Percentiles rank a stretch among this genome's conserved stretches.
phyloP scores from a whole-genome alignment of 1,140 invertebrate species.

The Ceratina calcarata region DNA sequence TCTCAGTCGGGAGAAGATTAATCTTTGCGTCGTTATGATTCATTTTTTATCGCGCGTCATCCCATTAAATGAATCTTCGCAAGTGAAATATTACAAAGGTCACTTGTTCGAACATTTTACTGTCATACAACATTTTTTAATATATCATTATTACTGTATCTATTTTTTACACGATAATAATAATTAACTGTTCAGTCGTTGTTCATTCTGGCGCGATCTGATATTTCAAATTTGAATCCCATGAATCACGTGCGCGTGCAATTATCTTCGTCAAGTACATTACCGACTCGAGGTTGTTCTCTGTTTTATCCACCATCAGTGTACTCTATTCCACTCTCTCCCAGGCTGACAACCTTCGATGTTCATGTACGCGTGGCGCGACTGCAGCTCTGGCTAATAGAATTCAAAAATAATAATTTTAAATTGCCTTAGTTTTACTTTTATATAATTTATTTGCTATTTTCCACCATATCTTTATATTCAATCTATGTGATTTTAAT shows the following conservation, averaged over 20 bases:
- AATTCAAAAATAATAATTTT: no score
- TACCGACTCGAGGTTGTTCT: constrained; percentile 48
- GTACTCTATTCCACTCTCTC: neutral
- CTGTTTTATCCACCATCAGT: constrained; percentile 23
- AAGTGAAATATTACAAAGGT: neutral
- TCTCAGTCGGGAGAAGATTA: neutral
- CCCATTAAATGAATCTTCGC: neutral
- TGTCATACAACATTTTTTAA: neutral
- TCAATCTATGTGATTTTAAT: no score
- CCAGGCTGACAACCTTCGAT: neutral
- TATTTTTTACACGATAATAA: neutral
- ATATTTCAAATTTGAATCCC: neutral
- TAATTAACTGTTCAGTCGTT: neutral
- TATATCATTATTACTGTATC: neutral
- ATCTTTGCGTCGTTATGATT: neutral
- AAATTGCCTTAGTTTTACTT: no score
- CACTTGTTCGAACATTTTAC: no score
- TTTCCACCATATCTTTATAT: no score
- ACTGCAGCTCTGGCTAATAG: neutral
- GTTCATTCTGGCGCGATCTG: constrained; percentile 18
- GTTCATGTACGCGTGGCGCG: constrained; percentile 43
- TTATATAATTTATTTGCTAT: no score
- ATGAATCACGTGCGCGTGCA: neutral
- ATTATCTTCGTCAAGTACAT: constrained; percentile 35
- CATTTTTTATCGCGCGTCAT: neutral